A percentile compares a stretch with the other conserved stretches of the same genome.
Evolutionary conservation across 1,140 invertebrate species (phyloP).

Genomic region (Drosophila prosaltans): DNA sequence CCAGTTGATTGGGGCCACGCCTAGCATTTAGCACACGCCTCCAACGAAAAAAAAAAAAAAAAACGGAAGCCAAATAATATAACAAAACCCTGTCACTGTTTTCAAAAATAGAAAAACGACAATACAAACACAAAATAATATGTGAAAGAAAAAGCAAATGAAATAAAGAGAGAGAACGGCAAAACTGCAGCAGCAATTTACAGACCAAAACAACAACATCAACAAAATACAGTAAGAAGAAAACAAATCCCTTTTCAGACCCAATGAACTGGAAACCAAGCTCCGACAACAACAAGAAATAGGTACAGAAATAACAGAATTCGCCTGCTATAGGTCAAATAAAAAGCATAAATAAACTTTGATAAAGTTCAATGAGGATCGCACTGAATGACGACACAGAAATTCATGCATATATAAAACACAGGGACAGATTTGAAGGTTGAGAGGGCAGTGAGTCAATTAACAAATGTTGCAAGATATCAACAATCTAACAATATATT

Average conservation of each 20-base stretch:
- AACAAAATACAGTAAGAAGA: conserved; percentile 16
- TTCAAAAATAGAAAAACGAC: conserved; percentile 5
- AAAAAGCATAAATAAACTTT: conserved; percentile 34
- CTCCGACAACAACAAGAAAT: conserved; percentile 33
- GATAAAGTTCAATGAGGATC: conserved; percentile 38
- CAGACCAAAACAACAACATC: conserved; percentile 5
- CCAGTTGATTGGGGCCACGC: conserved; percentile 39
- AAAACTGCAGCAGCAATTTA: too few relatives aligned
- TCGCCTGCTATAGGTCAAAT: conserved; percentile 65
- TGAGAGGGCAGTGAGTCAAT: too few relatives aligned
- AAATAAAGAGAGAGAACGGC: background rate
- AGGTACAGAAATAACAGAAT: conserved; percentile 21
- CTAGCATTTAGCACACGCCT: conserved; percentile 59
- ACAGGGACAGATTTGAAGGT: background rate
- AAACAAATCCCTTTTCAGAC: conserved; percentile 8
- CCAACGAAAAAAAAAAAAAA: conserved; percentile 1
- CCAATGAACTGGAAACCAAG: conserved; percentile 73
- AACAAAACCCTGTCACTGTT: conserved; percentile 50
- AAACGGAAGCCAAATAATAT: conserved; percentile 43
- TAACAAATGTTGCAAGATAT: too few relatives aligned
- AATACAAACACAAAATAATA: background rate
- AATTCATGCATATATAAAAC: conserved; percentile 31
- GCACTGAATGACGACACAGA: conserved; percentile 43
- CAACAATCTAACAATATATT: too few relatives aligned
- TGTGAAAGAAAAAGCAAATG: background rate